Evolutionary conservation across 1,140 invertebrate genomes (phyloP), one percentile per base, ranked within the genome.

Genomic region (Neodiprion virginianus): DNA sequence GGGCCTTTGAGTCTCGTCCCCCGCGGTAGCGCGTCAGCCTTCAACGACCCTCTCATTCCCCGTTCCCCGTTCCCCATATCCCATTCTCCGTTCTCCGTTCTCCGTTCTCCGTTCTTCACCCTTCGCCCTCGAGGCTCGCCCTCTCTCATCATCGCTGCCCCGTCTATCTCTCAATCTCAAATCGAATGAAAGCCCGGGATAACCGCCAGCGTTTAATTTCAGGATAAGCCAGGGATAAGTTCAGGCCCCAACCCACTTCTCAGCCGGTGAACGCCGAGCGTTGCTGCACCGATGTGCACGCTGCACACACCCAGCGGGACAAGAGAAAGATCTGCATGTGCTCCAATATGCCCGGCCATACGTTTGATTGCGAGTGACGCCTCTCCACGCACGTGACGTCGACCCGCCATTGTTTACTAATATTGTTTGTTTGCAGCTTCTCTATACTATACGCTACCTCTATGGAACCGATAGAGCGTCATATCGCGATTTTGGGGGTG

Each of bases 161-260:
- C 40, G 21, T 14, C 10, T 71, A 71, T 40, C 48, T 49, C 28
- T 47, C 11, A 23, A 69, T 69, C 67, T 69, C 67, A 12, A 69
- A 69, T 69, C 67, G 67, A 69, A 69, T 69, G 40, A 69, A 69
- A 69, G 47, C 48, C 53, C 49, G 67, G 77, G 78, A 81, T 81
- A 83, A 84, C 81, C 80, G 79, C 81, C 78, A 77, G 76, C 82
- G 79, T 84, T 84, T 85, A 84, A 85, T 85, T 85, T 82, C 79
- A 74, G 77, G 81, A 84, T 84, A 80, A 83, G 80, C 80, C 79
- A 40, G 74, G 74, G 75, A 69, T 69, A 69, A 69, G 21, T 69
- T 69, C 21, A 21, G 67, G 67, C 11, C 21, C 21, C 12, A 40
- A 40, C 28, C 1, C 28, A 40, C 53, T 61, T 61, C n/a, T 12